phyloP scores from a whole-genome alignment of 53 echinoderm and acorn worm genomes.

The Glandiceps talaboti region DNA sequence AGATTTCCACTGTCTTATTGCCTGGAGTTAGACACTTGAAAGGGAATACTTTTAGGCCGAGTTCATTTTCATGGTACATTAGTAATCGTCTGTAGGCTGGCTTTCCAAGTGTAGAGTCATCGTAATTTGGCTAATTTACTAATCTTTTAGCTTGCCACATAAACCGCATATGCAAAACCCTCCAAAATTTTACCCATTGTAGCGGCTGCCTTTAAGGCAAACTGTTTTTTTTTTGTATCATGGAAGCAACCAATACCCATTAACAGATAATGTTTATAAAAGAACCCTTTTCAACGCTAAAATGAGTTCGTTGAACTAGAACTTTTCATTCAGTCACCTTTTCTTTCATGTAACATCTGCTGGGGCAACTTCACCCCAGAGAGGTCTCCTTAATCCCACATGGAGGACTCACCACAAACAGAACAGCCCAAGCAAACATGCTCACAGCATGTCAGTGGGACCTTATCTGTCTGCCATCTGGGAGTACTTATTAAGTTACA shows the following conservation, averaged over 20 bases:
- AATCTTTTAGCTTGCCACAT: too few relatives aligned
- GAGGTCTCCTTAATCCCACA: too few relatives aligned
- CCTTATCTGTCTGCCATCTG: background rate
- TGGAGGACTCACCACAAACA: background rate
- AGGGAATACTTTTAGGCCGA: too few relatives aligned
- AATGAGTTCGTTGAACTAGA: background rate
- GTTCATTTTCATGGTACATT: too few relatives aligned
- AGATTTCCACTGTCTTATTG: too few relatives aligned
- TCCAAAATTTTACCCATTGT: background rate
- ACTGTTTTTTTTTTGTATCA: background rate
- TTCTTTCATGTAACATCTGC: background rate
- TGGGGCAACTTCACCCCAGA: too few relatives aligned
- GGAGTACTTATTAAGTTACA: background rate
- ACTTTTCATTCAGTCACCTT: background rate
- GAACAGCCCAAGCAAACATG: background rate
- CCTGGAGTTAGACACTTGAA: too few relatives aligned
- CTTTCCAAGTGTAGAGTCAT: too few relatives aligned
- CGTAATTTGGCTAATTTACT: too few relatives aligned
- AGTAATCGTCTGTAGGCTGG: too few relatives aligned
- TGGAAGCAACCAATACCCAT: background rate
- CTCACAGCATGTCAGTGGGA: background rate
- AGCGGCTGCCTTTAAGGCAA: background rate
- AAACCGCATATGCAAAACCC: background rate
- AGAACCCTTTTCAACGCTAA: background rate
- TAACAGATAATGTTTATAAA: background rate